Conservation (phyloP, 2,113 vertebrate species). For the Origma solitaria region DNA sequence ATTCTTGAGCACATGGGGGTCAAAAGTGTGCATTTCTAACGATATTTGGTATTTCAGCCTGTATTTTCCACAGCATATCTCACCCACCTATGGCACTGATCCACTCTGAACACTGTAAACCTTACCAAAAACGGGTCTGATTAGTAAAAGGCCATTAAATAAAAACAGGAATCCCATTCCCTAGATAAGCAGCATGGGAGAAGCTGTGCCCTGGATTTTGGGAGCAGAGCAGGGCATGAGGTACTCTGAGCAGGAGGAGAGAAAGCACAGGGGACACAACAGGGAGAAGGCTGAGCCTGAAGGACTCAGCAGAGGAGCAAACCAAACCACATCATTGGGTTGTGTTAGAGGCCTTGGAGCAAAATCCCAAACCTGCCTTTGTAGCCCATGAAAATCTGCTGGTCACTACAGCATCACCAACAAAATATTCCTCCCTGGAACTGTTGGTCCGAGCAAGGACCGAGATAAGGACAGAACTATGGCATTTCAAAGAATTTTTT, state of each 20-base stretch:
- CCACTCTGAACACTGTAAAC: fast-evolving
- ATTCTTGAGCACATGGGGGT: not conserved
- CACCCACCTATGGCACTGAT: fast-evolving
- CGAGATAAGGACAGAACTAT: not conserved
- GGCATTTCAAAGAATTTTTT: not conserved
- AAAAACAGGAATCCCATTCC: no score
- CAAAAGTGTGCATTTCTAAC: not conserved
- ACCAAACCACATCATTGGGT: fast-evolving
- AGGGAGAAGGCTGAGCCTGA: not conserved
- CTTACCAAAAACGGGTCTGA: fast-evolving
- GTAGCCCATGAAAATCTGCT: no score
- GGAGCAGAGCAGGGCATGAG: not conserved
- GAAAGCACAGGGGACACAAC: not conserved
- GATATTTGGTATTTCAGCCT: not conserved
- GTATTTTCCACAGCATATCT: not conserved
- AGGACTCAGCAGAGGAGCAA: not conserved
- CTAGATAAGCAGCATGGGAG: not conserved
- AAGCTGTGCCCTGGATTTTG: not conserved
- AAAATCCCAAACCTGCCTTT: not conserved
- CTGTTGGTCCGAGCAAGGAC: not conserved
- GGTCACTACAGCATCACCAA: fast-evolving
- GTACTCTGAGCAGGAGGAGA: not conserved
- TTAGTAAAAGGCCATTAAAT: not conserved
- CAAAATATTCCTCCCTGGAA: not conserved
- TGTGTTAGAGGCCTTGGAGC: not conserved